These are phyloP conservation scores for Myotis vivesi DNA, from an alignment of 2,797 vertebrate species.

Conservation along the genomic window DNA sequence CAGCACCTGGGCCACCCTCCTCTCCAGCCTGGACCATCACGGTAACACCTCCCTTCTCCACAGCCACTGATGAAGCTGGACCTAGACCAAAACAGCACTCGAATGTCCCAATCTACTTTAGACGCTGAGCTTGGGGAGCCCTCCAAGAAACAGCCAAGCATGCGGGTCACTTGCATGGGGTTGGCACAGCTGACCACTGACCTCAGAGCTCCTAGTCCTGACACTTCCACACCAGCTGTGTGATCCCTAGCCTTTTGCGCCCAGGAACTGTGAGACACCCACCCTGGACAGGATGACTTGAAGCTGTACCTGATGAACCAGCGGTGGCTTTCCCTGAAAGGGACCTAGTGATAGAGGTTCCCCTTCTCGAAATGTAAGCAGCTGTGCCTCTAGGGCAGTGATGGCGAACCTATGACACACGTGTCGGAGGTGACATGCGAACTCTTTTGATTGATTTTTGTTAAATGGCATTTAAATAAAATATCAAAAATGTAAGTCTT, in stretches of 20 bases:
- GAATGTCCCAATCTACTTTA: too few relatives aligned
- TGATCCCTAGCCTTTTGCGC: background rate
- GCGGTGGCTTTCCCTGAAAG: background rate
- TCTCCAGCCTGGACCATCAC: background rate
- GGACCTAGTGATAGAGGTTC: background rate
- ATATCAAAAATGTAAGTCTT: too few relatives aligned
- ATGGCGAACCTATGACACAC: too few relatives aligned
- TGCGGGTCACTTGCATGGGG: fast-evolving
- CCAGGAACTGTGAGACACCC: background rate
- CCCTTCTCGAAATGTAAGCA: background rate
- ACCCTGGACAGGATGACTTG: background rate
- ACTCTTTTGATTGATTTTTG: too few relatives aligned
- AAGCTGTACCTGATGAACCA: background rate
- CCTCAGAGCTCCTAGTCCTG: background rate
- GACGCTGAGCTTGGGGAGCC: background rate
- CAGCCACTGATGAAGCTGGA: background rate
- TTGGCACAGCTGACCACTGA: background rate
- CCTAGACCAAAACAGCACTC: too few relatives aligned
- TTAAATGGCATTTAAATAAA: too few relatives aligned
- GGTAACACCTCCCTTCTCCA: background rate
- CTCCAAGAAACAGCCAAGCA: too few relatives aligned
- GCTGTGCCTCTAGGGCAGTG: background rate
- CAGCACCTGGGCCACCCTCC: background rate
- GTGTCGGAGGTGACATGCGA: too few relatives aligned
- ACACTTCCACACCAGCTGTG: background rate